Base-by-base conservation (phyloP, 2,797 vertebrate species). In the Mus caroli region DNA sequence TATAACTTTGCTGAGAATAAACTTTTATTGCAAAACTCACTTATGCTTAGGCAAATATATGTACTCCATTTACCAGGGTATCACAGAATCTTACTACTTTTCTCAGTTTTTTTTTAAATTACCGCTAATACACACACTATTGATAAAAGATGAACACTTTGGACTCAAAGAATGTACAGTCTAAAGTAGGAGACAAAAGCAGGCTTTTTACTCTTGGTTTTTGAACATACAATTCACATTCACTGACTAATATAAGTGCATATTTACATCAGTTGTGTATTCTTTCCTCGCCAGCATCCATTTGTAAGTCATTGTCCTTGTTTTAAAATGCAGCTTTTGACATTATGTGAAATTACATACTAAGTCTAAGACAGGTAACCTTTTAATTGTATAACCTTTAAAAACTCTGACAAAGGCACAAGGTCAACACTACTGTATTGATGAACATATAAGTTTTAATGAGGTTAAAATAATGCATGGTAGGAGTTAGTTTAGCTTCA, bases 291-390 rank as follows among this genome's bases (percentile, higher is more conserved):
- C 1, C 17, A 76, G 2, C 58, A n/a, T 54, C 3, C 0, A 40
- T 40, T 73, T 80, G 17, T 69, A 84, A 89, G 1, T 34, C 64
- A 58, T 17, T 83, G 86, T 85, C 0, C 1, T 56, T 54, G 0
- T 69, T 56, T 77, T 93, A 89, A 94, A 87, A n/a, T 69, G 54
- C 43, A 84, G 10, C 31, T 91, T 34, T 37, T 50, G 28, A 85
- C 34, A 52, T 84, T 11, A 90, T 62, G n/a, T 43, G 22, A 64
- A 17, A 79, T 75, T 37, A 93, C 10, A 34, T 40, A 79, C 15
- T 79, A 54, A 73, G 1, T 46, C 22, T 92, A 90, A 84, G 26
- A 76, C 4, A 37, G 3, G 28, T 67, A 31, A 89, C n/a, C 0
- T 2, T 3, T 92, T 54, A 37, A 50, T 85, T 60, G 71, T 73